These are phyloP conservation scores for Balanococcus diminutus DNA, from an alignment of 2,888 invertebrate species.

Conservation along the genomic window DNA sequence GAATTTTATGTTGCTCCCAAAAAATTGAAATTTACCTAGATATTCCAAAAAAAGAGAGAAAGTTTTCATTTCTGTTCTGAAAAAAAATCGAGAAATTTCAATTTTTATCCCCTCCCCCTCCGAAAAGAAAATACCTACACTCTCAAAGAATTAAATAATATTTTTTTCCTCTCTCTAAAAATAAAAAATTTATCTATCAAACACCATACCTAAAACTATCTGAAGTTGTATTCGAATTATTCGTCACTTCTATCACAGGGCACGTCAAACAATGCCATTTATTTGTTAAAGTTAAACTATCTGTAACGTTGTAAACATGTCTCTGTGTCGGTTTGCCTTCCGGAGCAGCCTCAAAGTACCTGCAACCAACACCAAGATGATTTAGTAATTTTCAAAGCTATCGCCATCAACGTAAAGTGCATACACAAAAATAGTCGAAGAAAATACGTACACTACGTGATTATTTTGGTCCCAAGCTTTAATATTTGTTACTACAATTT, in stretches of 20 bases:
- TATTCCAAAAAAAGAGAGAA: too few species aligned
- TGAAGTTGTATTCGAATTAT: constrained; percentile 46
- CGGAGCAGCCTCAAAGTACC: constrained; percentile 82
- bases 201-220: background rate
- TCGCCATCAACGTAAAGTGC: background rate
- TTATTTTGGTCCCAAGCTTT: constrained; percentile 78
- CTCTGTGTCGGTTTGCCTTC: constrained; percentile 78
- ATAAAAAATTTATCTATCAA: background rate
- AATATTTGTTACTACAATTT: constrained; percentile 75
- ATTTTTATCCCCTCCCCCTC: too few species aligned
- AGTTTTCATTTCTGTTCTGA: too few species aligned
- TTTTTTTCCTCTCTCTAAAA: too few species aligned
- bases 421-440: background rate
- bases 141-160: too few species aligned
- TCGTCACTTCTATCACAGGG: constrained; percentile 58
- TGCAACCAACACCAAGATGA: too few species aligned
- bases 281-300: constrained; percentile 63
- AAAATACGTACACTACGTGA: constrained; percentile 68
- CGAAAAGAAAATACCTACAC: too few species aligned
- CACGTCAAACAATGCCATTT: constrained; percentile 69
- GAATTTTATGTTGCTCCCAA: too few species aligned
- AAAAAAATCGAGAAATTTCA: too few species aligned
- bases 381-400: background rate
- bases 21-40: too few species aligned
- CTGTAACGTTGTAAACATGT: constrained; percentile 77